Conservation (phyloP, 2,888 invertebrate genomes). For the Amblyjoppa proteus region DNA sequence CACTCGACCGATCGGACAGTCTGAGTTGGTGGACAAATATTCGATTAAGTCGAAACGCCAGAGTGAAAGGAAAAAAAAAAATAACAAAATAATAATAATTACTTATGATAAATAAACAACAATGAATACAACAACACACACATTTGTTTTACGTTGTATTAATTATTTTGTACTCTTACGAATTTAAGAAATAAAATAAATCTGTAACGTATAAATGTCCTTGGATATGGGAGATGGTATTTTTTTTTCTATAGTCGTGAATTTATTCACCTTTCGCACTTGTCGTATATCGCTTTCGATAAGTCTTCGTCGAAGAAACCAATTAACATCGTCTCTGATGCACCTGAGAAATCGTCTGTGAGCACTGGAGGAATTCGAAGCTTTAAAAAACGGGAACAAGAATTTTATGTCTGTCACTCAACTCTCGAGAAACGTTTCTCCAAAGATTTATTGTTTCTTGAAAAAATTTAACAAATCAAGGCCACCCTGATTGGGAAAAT, state of each 20-base stretch:
- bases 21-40: conserved; percentile 39
- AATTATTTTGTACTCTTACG: conserved; percentile 82
- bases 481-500: background rate
- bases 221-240: conserved; percentile 13
- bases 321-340: background rate
- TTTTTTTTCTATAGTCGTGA: background rate
- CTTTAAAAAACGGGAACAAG: no score
- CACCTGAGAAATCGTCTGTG: background rate
- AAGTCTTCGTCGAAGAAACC: background rate
- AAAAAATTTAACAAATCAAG: background rate
- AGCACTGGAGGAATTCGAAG: no score
- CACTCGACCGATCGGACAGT: conserved; percentile 40
- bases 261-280: background rate
- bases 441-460: background rate
- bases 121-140: conserved; percentile 63
- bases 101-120: conserved; percentile 53
- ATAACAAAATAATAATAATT: conserved; percentile 55
- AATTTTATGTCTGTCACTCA: background rate
- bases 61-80: conserved; percentile 40
- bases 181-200: conserved; percentile 81
- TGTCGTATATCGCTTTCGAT: background rate
- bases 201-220: conserved; percentile 76
- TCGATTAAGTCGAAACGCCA: conserved; percentile 53
- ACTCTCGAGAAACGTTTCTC: background rate
- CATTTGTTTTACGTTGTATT: conserved; percentile 79